Conservation (phyloP, 2,888 invertebrate genomes). For the Metellina segmentata region DNA sequence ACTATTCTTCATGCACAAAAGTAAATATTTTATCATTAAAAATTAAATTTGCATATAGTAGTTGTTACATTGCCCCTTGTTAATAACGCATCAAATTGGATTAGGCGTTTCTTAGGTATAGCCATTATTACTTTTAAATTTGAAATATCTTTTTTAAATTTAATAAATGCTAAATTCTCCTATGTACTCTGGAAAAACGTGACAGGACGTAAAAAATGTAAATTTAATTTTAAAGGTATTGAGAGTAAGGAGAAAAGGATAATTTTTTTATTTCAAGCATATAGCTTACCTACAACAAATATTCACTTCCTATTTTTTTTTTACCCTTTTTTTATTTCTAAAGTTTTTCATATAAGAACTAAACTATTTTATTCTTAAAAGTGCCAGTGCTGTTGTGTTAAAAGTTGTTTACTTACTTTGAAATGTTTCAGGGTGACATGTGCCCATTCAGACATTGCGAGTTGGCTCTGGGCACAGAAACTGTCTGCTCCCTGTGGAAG, state of each 20-base stretch:
- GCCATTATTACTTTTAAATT: not conserved
- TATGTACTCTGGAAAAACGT: too few species aligned
- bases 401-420: constrained; percentile 58
- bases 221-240: too few species aligned
- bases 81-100: not conserved
- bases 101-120: too few species aligned
- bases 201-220: too few species aligned
- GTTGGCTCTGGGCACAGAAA: constrained; percentile 90
- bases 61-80: not conserved
- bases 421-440: constrained; percentile 89
- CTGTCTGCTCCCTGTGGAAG: constrained; percentile 90
- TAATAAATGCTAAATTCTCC: not conserved
- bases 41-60: not conserved
- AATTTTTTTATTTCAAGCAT: not conserved
- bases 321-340: not conserved
- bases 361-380: not conserved
- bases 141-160: not conserved
- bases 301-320: not conserved
- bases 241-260: too few species aligned
- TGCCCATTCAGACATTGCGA: constrained; percentile 93
- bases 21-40: constrained; percentile 82
- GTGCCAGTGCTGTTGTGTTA: not conserved
- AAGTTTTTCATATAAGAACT: not conserved
- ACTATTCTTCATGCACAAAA: constrained; percentile 92
- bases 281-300: too few species aligned